These are phyloP conservation scores for Phanerotoma sp. DNA, from an alignment of 2,888 invertebrate genomes.

Conservation along the genomic window DNA sequence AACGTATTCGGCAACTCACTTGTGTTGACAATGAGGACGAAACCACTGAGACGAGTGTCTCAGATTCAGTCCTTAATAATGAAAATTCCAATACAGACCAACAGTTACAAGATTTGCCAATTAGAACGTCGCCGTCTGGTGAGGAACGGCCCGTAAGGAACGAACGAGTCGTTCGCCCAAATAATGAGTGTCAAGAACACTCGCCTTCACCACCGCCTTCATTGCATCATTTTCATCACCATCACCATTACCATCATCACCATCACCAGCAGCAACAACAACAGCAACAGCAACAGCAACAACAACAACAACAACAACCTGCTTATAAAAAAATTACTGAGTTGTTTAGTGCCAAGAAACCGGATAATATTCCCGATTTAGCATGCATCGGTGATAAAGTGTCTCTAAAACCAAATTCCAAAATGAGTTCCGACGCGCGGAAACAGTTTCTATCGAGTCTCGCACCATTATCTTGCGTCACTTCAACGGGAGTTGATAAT, in stretches of 20 bases:
- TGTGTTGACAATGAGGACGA: conserved; percentile 77
- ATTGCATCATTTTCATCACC: conserved; percentile 27
- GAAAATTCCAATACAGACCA: conserved; percentile 8
- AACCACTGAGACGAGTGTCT: conserved; percentile 39
- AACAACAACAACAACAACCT: conserved; percentile 53
- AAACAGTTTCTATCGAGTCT: conserved; percentile 78
- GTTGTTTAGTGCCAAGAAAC: conserved; percentile 62
- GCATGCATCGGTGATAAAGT: conserved; percentile 58
- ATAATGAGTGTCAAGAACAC: conserved; percentile 23
- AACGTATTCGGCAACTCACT: conserved; percentile 81
- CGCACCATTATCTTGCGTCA: conserved; percentile 78
- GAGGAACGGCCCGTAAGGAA: conserved; percentile 58
- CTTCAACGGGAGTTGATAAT: conserved; percentile 61
- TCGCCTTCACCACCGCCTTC: conserved; percentile 44
- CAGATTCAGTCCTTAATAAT: conserved; percentile 24
- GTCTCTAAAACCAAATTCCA: conserved; percentile 53
- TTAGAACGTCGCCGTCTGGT: conserved; percentile 68
- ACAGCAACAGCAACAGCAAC: conserved; percentile 31
- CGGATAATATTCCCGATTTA: conserved; percentile 58
- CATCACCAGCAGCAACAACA: conserved; percentile 38
- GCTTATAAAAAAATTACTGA: conserved; percentile 68
- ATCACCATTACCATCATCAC: conserved; percentile 33
- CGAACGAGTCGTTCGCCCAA: conserved; percentile 17
- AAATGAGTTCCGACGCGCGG: conserved; percentile 64
- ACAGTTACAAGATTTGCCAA: conserved; percentile 53